These are phyloP conservation scores for Rhagologus leucostigma DNA, from an alignment of 2,113 vertebrate species.

Conservation along the genomic window DNA sequence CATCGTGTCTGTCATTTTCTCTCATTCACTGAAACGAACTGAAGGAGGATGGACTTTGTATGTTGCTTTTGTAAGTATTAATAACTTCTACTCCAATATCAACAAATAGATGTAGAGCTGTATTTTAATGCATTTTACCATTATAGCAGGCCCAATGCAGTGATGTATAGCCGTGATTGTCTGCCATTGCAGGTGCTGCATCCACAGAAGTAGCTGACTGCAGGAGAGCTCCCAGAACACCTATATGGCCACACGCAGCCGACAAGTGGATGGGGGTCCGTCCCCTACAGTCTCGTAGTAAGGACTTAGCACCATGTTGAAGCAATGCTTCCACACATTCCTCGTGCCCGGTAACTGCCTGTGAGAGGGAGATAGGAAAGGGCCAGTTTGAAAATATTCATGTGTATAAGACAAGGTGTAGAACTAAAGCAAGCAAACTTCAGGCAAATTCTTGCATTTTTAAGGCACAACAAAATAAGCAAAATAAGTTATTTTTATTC, in stretches of 20 bases:
- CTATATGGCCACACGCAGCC: constrained; percentile 91
- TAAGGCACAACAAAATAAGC: neutral
- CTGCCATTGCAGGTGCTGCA: constrained; percentile 80
- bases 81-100: neutral
- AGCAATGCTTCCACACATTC: constrained; percentile 94
- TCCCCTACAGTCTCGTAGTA: constrained; percentile 86
- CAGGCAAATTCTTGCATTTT: neutral
- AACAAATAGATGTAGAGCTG: neutral
- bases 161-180: constrained; percentile 96
- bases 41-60: neutral
- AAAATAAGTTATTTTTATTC: neutral
- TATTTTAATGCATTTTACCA: constrained; percentile 70
- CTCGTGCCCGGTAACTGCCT: constrained; percentile 96
- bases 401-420: neutral
- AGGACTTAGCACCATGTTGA: constrained; percentile 90
- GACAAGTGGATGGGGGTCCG: constrained; percentile 93
- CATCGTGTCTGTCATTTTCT: fast-evolving
- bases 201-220: constrained; percentile 86
- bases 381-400: neutral
- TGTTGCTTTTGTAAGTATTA: neutral
- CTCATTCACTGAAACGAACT: neutral
- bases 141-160: constrained; percentile 99
- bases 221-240: constrained; percentile 90
- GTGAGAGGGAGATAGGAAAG: neutral
- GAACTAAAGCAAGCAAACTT: neutral